Conservation (phyloP, 2,888 invertebrate species). For the Parelbella ahira region DNA sequence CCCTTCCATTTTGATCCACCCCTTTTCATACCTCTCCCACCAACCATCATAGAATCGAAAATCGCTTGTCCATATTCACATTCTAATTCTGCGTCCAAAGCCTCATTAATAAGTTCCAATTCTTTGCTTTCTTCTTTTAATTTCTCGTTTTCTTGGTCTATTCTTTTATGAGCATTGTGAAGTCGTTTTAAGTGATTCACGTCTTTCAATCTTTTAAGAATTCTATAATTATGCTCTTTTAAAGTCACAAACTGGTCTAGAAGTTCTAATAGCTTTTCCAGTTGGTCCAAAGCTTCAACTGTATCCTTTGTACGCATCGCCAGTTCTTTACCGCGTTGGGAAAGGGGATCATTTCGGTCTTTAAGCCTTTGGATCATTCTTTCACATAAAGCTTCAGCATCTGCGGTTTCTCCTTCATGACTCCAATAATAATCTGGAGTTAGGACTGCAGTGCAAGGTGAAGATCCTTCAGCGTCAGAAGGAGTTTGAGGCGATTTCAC, state of each 20-base stretch:
- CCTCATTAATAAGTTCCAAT: slow-evolving; percentile 65
- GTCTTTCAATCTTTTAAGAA: slow-evolving; percentile 85
- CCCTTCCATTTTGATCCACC: slow-evolving; percentile 74
- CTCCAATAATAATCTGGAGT: slow-evolving; percentile 60
- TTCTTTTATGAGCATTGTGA: slow-evolving; percentile 80
- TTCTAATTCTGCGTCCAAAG: slow-evolving; percentile 80
- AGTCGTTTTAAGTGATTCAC: slow-evolving; percentile 86
- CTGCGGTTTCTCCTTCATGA: slow-evolving; percentile 44
- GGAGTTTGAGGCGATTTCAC: slow-evolving; percentile 61
- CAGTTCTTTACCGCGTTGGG: slow-evolving; percentile 75
- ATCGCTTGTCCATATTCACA: slow-evolving; percentile 83
- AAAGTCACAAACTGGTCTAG: slow-evolving; percentile 88
- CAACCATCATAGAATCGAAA: slow-evolving; percentile 83
- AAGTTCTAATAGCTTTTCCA: slow-evolving; percentile 88
- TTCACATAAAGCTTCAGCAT: slow-evolving; percentile 61
- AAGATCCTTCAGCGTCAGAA: slow-evolving; percentile 68
- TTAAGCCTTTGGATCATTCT: slow-evolving; percentile 63
- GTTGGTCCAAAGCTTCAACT: slow-evolving; percentile 86
- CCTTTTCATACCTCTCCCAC: slow-evolving; percentile 74
- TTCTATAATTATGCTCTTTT: slow-evolving; percentile 85
- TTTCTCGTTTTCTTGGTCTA: slow-evolving; percentile 61
- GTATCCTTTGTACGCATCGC: slow-evolving; percentile 81
- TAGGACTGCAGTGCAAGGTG: slow-evolving; percentile 62
- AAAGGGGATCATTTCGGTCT: slow-evolving; percentile 65
- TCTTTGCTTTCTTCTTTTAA: slow-evolving; percentile 59